Evolutionary conservation across 2,797 vertebrate species (phyloP).

Genomic region (Sebastes flavidus): DNA sequence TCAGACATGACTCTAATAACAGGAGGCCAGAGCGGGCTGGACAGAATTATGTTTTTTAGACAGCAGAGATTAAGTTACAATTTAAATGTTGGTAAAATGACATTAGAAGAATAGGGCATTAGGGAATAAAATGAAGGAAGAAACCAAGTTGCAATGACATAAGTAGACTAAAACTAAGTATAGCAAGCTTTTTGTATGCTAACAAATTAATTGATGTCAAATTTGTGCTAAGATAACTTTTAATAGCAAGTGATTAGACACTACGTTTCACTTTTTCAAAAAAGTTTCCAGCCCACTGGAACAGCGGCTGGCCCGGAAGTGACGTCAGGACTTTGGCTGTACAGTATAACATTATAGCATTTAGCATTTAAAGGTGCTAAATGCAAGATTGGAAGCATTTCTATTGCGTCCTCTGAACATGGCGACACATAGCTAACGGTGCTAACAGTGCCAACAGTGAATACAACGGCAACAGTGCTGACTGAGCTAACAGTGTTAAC

Average conservation of each 20-base stretch:
- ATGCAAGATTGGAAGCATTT: too few relatives aligned
- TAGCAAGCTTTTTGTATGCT: neutral
- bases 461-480: fast-evolving
- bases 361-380: neutral
- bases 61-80: neutral
- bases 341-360: neutral
- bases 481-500: too few relatives aligned
- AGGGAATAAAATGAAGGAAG: neutral
- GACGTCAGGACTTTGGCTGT: neutral
- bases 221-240: neutral
- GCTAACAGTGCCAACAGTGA: too few relatives aligned
- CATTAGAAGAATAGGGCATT: neutral
- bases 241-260: neutral
- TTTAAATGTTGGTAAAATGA: neutral
- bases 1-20: neutral
- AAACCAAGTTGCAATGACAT: neutral
- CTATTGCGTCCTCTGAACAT: too few relatives aligned
- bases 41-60: neutral
- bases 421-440: too few relatives aligned
- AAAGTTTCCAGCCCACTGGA: too few relatives aligned
- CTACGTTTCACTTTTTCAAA: neutral
- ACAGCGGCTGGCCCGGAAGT: neutral
- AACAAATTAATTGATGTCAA: neutral
- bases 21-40: neutral
- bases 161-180: neutral